Evolutionary conservation across 2,113 vertebrate species (phyloP).

Genomic region (Mustelus asterias): DNA sequence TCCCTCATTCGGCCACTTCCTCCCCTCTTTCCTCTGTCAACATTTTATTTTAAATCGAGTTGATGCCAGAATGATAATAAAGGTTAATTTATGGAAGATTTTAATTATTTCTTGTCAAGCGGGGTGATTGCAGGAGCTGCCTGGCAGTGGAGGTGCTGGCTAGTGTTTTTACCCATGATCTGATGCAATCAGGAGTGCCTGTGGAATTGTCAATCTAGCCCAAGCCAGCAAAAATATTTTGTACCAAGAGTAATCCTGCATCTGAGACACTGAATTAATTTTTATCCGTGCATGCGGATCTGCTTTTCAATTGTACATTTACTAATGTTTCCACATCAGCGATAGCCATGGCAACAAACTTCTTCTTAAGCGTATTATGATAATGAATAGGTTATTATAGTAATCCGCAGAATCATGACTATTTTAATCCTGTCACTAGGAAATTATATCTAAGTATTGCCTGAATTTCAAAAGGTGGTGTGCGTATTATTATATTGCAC

Average conservation of each 20-base stretch:
- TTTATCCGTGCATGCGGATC: not conserved
- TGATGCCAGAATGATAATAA: not conserved
- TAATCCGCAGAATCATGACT: conserved; percentile 29
- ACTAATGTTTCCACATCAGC: conserved; percentile 20
- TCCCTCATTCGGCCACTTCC: not conserved
- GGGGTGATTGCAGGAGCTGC: not conserved
- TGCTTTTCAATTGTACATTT: conserved; percentile 27
- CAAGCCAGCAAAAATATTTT: not conserved
- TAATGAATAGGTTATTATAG: conserved; percentile 36
- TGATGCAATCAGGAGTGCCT: not conserved
- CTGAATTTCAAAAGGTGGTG: conserved; percentile 17
- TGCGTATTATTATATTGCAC: not conserved
- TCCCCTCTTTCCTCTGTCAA: not conserved
- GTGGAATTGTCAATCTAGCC: not conserved
- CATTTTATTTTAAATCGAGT: not conserved
- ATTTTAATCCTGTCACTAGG: conserved; percentile 24
- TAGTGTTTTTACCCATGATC: not conserved
- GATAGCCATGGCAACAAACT: conserved; percentile 32
- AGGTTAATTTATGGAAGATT: not conserved
- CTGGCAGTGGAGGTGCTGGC: too few species aligned
- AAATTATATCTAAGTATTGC: not conserved
- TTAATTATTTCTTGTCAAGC: conserved; percentile 5
- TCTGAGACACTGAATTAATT: not conserved
- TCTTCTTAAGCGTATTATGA: conserved; percentile 11
- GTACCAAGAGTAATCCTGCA: not conserved